A percentile compares a stretch with the other conserved stretches of the same genome.
Evolutionary conservation across 2,113 vertebrate genomes (phyloP).

Genomic region (Amblyopsis rosae): DNA sequence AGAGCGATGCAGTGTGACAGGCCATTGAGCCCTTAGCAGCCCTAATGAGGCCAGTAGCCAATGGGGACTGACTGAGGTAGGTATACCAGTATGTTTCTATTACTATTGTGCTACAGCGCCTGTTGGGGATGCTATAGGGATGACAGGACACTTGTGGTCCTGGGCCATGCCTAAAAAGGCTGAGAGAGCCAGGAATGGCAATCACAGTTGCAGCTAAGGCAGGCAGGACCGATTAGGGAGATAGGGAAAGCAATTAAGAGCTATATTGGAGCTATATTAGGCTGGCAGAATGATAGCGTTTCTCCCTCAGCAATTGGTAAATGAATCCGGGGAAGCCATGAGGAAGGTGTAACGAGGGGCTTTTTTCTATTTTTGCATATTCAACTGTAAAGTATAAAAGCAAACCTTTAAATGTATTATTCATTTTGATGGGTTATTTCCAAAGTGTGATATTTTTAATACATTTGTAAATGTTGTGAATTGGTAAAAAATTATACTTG

Average conservation of each 20-base stretch:
- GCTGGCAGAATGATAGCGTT: background rate
- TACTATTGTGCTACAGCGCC: slow-evolving; percentile 33
- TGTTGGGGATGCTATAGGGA: slow-evolving; percentile 12
- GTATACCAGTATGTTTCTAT: slow-evolving; percentile 56
- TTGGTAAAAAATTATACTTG: too few relatives aligned
- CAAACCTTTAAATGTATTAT: too few relatives aligned
- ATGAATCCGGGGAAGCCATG: background rate
- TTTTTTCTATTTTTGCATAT: background rate
- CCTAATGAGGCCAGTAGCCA: slow-evolving; percentile 54
- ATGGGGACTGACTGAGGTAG: slow-evolving; percentile 39
- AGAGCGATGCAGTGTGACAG: slow-evolving; percentile 52
- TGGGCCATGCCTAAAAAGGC: background rate
- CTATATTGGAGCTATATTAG: slow-evolving; percentile 22
- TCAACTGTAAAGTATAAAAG: background rate
- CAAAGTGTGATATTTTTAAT: too few relatives aligned
- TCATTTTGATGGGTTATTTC: too few relatives aligned
- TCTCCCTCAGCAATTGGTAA: background rate
- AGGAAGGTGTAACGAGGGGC: background rate
- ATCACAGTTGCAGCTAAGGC: background rate
- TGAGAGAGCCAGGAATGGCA: slow-evolving; percentile 6
- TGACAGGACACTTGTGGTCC: slow-evolving; percentile 34
- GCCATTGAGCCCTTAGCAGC: slow-evolving; percentile 36
- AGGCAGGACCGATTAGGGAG: background rate
- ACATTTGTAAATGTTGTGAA: background rate
- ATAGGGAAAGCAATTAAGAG: slow-evolving; percentile 27